Evolutionary conservation across 2,888 invertebrate genomes (phyloP).

Genomic region (Lithophane leautieri): DNA sequence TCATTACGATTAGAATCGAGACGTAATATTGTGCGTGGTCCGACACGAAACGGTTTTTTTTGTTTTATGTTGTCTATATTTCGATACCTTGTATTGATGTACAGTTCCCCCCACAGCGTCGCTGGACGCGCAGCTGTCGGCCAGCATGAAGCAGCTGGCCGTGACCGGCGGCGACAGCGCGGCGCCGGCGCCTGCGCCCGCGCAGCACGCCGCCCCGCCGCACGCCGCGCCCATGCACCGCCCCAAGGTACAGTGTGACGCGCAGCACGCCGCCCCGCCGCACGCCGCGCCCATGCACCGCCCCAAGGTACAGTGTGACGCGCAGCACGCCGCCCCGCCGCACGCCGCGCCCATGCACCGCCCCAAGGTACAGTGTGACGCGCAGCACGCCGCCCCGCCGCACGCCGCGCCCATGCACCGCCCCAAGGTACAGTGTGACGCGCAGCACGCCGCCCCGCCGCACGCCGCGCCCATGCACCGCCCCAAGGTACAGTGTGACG

Average conservation of each 20-base stretch:
- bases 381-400: neutral
- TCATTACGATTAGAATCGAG: too few species aligned
- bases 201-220: conserved; percentile 65
- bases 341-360: neutral
- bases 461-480: neutral
- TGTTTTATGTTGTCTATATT: neutral
- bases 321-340: neutral
- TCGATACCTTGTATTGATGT: too few species aligned
- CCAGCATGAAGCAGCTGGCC: conserved; percentile 88
- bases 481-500: neutral
- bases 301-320: neutral
- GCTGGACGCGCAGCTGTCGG: conserved; percentile 85
- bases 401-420: neutral
- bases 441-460: neutral
- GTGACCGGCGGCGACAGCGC: conserved; percentile 74
- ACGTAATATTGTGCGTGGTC: too few species aligned
- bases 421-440: neutral
- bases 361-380: neutral
- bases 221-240: conserved; percentile 72
- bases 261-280: neutral
- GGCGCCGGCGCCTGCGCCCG: conserved; percentile 58
- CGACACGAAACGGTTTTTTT: too few species aligned
- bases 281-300: neutral
- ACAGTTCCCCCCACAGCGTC: conserved; percentile 63
- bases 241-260: neutral